Percentiles rank a stretch among this genome's conserved stretches.
Evolutionary conservation across 2,113 vertebrate genomes (phyloP).

Genomic region (Asarcornis scutulata): DNA sequence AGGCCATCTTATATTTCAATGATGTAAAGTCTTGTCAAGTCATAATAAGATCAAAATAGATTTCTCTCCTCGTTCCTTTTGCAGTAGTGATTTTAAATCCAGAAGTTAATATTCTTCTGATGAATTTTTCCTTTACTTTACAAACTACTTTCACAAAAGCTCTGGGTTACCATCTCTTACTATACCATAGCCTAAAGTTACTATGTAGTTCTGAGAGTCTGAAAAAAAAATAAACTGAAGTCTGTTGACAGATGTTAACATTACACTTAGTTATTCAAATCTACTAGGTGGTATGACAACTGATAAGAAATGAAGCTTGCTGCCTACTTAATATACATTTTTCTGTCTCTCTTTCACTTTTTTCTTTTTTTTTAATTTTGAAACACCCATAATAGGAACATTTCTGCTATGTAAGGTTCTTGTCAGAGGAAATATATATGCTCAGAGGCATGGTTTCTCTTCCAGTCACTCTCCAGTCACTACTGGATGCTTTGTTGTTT

Average conservation of each 20-base stretch:
- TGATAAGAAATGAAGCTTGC: background rate
- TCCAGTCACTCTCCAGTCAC: background rate
- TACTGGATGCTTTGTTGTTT: background rate
- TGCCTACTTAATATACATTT: background rate
- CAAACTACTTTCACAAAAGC: background rate
- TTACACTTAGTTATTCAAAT: background rate
- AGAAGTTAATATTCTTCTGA: background rate
- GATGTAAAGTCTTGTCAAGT: slow-evolving; percentile 30
- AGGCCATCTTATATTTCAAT: slow-evolving; percentile 28
- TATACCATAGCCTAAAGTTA: background rate
- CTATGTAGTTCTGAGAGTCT: background rate
- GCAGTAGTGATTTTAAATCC: background rate
- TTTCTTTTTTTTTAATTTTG: background rate
- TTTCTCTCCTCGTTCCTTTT: slow-evolving; percentile 13
- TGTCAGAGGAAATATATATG: background rate
- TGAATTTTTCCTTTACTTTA: background rate
- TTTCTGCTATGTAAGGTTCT: background rate
- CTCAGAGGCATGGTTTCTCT: background rate
- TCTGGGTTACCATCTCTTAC: background rate
- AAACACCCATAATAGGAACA: background rate
- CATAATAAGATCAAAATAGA: slow-evolving; percentile 56
- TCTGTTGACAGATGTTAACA: fast-evolving
- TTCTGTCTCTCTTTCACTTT: too few relatives aligned
- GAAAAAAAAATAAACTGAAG: background rate
- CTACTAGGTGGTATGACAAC: background rate